Evolutionary conservation across 2,888 invertebrate genomes (phyloP).

Genomic region (Tribolium freemani): DNA sequence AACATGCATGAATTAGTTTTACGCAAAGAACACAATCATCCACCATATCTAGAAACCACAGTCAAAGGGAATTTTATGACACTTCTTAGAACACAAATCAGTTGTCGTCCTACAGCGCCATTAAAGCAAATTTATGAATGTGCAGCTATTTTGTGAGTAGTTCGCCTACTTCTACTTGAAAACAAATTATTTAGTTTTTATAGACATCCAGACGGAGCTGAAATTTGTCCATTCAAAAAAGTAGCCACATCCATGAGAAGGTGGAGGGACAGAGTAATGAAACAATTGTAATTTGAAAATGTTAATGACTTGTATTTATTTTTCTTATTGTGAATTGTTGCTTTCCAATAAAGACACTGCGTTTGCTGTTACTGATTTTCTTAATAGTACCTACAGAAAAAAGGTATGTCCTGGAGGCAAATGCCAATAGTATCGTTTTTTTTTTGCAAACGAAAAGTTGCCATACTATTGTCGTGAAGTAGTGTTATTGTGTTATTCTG

Average conservation of each 20-base stretch:
- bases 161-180: not conserved
- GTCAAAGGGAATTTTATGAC: constrained; percentile 41
- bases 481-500: not conserved
- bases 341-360: not conserved
- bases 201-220: constrained; percentile 54
- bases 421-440: not conserved
- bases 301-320: not conserved
- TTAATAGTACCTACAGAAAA: too few species aligned
- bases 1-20: constrained; percentile 51
- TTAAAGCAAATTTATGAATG: constrained; percentile 50
- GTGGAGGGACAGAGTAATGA: constrained; percentile 47
- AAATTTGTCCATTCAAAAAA: constrained; percentile 52
- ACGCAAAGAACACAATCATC: constrained; percentile 54
- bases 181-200: not conserved
- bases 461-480: constrained; percentile 17
- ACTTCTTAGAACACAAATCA: constrained; percentile 49
- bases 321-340: not conserved
- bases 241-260: constrained; percentile 55
- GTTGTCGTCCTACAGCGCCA: constrained; percentile 43
- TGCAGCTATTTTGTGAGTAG: constrained; percentile 52
- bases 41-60: constrained; percentile 50
- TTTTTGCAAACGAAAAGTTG: not conserved
- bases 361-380: too few species aligned
- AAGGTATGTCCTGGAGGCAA: not conserved
- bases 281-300: not conserved